Conservation (phyloP, 2,113 vertebrate species). For the Neotoma lepida region DNA sequence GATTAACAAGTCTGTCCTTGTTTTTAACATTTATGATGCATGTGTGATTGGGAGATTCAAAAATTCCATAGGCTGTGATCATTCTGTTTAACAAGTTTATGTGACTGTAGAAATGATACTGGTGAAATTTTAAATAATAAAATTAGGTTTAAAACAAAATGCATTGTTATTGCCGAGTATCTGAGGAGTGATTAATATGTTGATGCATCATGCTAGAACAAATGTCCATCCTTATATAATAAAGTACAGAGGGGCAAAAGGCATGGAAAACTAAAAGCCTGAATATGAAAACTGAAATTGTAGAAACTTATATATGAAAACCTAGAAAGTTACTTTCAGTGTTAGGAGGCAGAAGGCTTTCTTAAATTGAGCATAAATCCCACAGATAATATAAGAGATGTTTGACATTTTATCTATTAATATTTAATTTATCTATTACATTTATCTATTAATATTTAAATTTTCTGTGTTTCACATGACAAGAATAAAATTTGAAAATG, state of each 20-base stretch:
- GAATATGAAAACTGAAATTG: conserved; percentile 33
- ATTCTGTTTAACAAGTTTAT: conserved; percentile 11
- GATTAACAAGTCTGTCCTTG: neutral
- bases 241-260: neutral
- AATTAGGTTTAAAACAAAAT: neutral
- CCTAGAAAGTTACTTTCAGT: neutral
- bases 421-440: no score
- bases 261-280: neutral
- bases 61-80: neutral
- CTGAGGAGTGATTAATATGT: neutral
- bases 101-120: neutral
- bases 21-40: conserved; percentile 38
- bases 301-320: no score
- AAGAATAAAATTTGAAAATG: conserved; percentile 31
- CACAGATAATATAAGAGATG: conserved; percentile 20
- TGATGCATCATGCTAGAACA: neutral
- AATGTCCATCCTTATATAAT: neutral
- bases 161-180: neutral
- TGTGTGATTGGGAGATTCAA: neutral
- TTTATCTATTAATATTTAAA: neutral
- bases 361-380: neutral
- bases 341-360: neutral
- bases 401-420: conserved; percentile 57
- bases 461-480: neutral
- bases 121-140: neutral